Base-by-base conservation (phyloP, 2,797 vertebrate species). In the Sphaeramia orbicularis region DNA sequence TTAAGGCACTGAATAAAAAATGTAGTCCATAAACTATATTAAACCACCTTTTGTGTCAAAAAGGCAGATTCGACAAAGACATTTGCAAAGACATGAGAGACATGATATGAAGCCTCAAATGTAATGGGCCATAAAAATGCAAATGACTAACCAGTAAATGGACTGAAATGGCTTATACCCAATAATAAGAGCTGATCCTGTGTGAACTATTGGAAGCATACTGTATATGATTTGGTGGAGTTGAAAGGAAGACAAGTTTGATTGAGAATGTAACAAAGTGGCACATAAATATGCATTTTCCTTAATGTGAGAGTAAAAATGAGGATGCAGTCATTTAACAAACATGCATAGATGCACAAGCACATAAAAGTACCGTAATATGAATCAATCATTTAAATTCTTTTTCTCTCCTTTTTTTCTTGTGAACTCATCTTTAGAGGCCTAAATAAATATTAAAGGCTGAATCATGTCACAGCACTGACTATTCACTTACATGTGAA, bases 91-190 rank as follows among this genome's bases (percentile, higher is more conserved):
- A 40, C 43, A 10, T 16, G 27, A 12, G 21, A 12, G 40, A 12
- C n/a, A 24, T 14, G 41, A 41, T 16, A 30, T 27, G 21, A 16
- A 57, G 30, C 21, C 5, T 44, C 14, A 43, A 35, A 32, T 57
- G 66, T 62, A 73, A 76, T 78, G 64, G 66, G 50, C 63, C 57
- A 83, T 83, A 53, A 74, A 77, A 80, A 78, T 78, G 69, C 66
- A 79, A 77, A 82, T 74, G 67, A 76, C 18, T 43, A 35, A 67
- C 44, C 42, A 18, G 69, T 40, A 50, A 40, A 80, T 60, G 63
- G 67, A 81, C 48, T 68, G 55, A 75, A 83, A 81, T 73, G 53
- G 64, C 69, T 70, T 38, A 35, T 59, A 59, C 41, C 40, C 37
- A 79, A 75, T 75, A 83, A 67, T 78, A 73, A 54, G 71, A 79